phyloP scores from a whole-genome alignment of 2,797 vertebrate species.

The Dicrostonyx torquatus region DNA sequence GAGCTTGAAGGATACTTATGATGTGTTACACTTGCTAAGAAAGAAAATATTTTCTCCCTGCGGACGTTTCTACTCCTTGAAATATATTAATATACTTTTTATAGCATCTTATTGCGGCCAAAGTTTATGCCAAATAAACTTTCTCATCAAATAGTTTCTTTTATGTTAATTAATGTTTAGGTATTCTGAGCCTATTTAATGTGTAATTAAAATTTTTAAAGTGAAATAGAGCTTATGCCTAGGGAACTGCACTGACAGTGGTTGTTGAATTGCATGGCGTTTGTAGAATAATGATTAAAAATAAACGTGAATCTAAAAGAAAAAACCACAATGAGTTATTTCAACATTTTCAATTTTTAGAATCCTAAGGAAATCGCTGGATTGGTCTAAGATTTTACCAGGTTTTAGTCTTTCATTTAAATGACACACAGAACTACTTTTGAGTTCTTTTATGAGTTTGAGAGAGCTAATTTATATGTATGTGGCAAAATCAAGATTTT shows the following conservation, averaged over 20 bases:
- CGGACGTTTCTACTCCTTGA: slow-evolving; percentile 34
- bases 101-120: slow-evolving; percentile 52
- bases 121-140: slow-evolving; percentile 64
- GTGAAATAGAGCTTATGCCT: slow-evolving; percentile 44
- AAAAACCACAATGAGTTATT: neutral
- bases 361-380: slow-evolving; percentile 33
- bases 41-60: slow-evolving; percentile 33
- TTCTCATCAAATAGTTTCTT: slow-evolving; percentile 66
- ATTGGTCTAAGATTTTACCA: neutral
- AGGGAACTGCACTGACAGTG: slow-evolving; percentile 58
- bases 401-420: neutral
- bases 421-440: neutral
- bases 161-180: slow-evolving; percentile 73
- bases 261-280: slow-evolving; percentile 45
- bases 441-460: slow-evolving; percentile 25
- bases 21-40: slow-evolving; percentile 9
- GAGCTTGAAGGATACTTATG: slow-evolving; percentile 65
- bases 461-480: neutral
- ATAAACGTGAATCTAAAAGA: slow-evolving; percentile 33
- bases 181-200: slow-evolving; percentile 46
- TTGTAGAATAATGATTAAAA: slow-evolving; percentile 57
- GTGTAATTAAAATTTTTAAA: slow-evolving; percentile 68
- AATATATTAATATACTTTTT: slow-evolving; percentile 57
- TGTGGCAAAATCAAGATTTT: slow-evolving; percentile 28
- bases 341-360: slow-evolving; percentile 44